A percentile compares a stretch with the other conserved stretches of the same genome.
phyloP scores from a whole-genome alignment of 2,888 invertebrate species.

The Platycheirus albimanus region DNA sequence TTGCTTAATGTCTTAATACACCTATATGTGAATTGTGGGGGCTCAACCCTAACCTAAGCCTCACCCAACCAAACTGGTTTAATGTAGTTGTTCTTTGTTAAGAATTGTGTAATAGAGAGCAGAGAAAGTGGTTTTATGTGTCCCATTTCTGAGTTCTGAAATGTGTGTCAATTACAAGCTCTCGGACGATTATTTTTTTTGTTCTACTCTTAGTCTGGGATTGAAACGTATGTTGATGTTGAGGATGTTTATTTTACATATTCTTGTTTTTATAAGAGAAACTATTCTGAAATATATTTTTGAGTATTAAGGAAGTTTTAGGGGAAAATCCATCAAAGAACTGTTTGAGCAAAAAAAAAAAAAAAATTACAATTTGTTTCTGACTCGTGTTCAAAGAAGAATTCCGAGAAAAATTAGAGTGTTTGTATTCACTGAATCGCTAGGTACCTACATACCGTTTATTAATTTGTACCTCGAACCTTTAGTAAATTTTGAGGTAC shows the following conservation, averaged over 20 bases:
- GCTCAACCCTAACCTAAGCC: constrained; percentile 3
- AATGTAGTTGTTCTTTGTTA: constrained; percentile 25
- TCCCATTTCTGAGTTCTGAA: constrained; percentile 20
- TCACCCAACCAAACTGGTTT: not conserved
- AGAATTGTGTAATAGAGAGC: constrained; percentile 32
- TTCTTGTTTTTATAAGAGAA: not conserved
- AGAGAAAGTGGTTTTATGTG: constrained; percentile 15
- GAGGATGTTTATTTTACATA: not conserved
- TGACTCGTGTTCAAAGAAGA: no score
- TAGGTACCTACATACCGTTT: no score
- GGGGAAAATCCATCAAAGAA: no score
- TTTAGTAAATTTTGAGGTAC: no score
- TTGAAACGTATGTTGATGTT: not conserved
- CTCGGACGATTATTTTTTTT: not conserved
- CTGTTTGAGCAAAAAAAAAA: no score
- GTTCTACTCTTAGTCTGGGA: not conserved
- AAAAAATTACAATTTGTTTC: no score
- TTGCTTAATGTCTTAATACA: constrained; percentile 34
- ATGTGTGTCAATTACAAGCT: constrained; percentile 46
- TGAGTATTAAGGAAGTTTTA: no score
- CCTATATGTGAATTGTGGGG: not conserved
- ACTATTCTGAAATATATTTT: not conserved
- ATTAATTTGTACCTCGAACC: no score
- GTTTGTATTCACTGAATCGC: no score
- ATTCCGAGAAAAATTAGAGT: no score